These are phyloP conservation scores for Scomber japonicus DNA, from an alignment of 2,113 vertebrate species.

Conservation along the genomic window DNA sequence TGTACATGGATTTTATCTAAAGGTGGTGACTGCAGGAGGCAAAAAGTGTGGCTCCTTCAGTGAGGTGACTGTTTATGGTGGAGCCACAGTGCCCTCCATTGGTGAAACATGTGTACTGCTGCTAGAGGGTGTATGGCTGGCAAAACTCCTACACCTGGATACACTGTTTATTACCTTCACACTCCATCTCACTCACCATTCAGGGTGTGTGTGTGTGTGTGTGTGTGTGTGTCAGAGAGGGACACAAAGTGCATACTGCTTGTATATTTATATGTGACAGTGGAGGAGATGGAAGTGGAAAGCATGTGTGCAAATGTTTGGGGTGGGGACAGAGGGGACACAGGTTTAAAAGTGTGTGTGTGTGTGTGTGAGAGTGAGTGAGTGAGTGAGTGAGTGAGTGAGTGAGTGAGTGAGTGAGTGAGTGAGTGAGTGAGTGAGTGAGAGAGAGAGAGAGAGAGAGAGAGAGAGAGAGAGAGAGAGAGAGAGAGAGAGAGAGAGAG, in stretches of 20 bases:
- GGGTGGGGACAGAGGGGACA: neutral
- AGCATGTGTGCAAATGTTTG: constrained; percentile 8
- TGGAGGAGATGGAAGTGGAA: neutral
- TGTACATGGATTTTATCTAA: neutral
- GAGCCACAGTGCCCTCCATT: constrained; percentile 84
- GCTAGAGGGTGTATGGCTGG: neutral
- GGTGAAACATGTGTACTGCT: constrained; percentile 64
- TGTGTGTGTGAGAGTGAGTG: too few species aligned
- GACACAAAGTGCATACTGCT: neutral
- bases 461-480: too few species aligned
- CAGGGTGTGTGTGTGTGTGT: neutral
- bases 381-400: too few species aligned
- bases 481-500: too few species aligned
- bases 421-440: too few species aligned
- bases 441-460: too few species aligned
- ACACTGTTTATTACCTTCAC: constrained; percentile 46
- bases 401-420: too few species aligned
- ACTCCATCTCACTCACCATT: constrained; percentile 11
- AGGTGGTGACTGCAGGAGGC: constrained; percentile 25
- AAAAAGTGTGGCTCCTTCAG: constrained; percentile 43
- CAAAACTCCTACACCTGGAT: constrained; percentile 18
- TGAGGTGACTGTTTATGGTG: constrained; percentile 61
- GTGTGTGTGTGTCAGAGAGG: neutral
- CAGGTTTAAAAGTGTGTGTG: constrained; percentile 15
- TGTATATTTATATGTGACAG: constrained; percentile 20